phyloP scores from a whole-genome alignment of 2,113 vertebrate species.

The Triplophysa siluroides region DNA sequence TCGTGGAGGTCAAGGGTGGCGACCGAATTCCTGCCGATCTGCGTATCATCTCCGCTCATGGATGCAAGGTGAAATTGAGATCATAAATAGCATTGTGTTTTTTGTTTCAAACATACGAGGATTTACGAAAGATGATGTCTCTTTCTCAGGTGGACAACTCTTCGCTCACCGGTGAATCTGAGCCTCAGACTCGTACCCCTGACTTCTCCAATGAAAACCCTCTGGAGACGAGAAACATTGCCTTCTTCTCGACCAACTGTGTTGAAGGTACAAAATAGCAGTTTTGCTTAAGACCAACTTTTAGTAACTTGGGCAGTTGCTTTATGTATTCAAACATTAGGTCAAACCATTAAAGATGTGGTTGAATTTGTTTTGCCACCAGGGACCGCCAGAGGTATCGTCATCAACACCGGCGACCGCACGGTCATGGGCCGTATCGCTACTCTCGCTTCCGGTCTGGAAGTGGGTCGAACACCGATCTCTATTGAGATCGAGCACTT shows the following conservation, averaged over 20 bases:
- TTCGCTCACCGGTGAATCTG: slow-evolving; percentile 91
- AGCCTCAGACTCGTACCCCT: slow-evolving; percentile 89
- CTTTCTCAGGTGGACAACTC: slow-evolving; percentile 88
- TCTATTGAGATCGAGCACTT: slow-evolving; percentile 95
- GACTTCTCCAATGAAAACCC: slow-evolving; percentile 94
- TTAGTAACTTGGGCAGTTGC: too few relatives aligned
- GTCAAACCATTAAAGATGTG: not conserved
- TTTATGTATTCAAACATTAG: too few relatives aligned
- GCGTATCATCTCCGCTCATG: slow-evolving; percentile 91
- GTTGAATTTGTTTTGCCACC: not conserved
- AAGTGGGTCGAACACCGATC: slow-evolving; percentile 87
- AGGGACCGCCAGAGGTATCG: slow-evolving; percentile 88
- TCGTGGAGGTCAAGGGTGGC: slow-evolving; percentile 96
- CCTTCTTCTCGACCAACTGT: slow-evolving; percentile 97
- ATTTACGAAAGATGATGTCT: not conserved
- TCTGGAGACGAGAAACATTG: slow-evolving; percentile 91
- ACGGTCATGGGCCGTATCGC: slow-evolving; percentile 96
- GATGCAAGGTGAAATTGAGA: slow-evolving; percentile 84
- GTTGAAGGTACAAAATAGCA: slow-evolving; percentile 84
- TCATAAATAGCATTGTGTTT: not conserved
- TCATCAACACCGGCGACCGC: slow-evolving; percentile 89
- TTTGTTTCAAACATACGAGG: not conserved
- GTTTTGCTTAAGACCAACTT: not conserved
- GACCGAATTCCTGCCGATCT: slow-evolving; percentile 95
- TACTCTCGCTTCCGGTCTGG: slow-evolving; percentile 88